Base-by-base conservation (phyloP, 2,113 vertebrate species). In the Isichthys henryi region DNA sequence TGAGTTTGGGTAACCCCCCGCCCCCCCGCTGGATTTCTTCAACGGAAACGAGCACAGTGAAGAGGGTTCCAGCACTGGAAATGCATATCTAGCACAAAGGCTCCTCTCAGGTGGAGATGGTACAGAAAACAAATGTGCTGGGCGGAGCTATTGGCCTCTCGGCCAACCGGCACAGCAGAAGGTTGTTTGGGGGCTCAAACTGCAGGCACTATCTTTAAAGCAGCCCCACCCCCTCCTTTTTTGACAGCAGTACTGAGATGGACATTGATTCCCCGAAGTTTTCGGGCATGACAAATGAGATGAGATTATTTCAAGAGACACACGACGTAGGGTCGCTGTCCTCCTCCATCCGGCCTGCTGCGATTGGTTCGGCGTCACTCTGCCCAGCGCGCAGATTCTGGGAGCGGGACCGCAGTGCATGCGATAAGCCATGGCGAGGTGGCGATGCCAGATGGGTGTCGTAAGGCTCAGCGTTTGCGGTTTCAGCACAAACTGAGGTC, bases 71-170 rank as follows among this genome's bases (percentile, higher is more conserved):
- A 90, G 92, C 88, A 62, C 88, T 31, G 19, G n/a, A 62, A 86
- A 53, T 74, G 45, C 82, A 88, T 92, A 93, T 93, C 89, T 52
- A 90, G 93, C 91, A 94, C 93, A 95, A 93, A 94, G 92, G 88
- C 90, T 92, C 94, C 90, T 92, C 91, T 94, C 93, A 91, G 94
- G 90, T 90, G 88, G 27, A 88, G 89, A 94, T 91, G 93, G 92
- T 92, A 94, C 93, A 92, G 91, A 93, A 93, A 94, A 93, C 91
- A 94, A 93, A 91, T 92, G 88, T 88, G 15, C 91, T 94, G 94
- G 94, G 92, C 74, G 56, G 89, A 58, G 93, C 93, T 93, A 89
- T 90, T 89, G 45, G 88, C 92, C 89, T 92, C 92, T 80, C 89
- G 91, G 86, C 92, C 90, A 89, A 93, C 94, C 92, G 91, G 52